phyloP scores from a whole-genome alignment of 2,113 vertebrate species.

The Brienomyrus longianalis region DNA sequence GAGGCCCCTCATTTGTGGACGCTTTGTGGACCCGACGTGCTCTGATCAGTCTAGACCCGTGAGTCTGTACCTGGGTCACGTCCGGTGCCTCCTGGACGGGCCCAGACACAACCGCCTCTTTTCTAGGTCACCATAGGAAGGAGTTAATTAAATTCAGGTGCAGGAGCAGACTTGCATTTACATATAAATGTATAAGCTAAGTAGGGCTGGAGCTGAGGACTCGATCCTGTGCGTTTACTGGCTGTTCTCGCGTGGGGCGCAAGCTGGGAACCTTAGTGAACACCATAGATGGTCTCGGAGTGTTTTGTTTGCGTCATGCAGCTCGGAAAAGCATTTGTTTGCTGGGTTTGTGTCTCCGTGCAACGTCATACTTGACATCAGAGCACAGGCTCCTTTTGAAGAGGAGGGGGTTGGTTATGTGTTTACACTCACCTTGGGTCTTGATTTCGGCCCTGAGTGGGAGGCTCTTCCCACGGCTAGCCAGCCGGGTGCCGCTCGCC shows the following conservation, averaged over 20 bases:
- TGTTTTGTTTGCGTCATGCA: neutral
- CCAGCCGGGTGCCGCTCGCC: neutral
- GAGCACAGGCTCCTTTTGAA: neutral
- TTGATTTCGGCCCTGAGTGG: conserved; percentile 11
- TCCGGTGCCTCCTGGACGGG: neutral
- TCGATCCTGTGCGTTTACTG: neutral
- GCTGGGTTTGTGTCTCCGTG: neutral
- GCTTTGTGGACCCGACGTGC: neutral
- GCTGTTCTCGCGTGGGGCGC: neutral
- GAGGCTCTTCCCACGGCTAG: neutral
- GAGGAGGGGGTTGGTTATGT: conserved; percentile 43
- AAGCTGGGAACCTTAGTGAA: neutral
- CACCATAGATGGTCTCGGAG: neutral
- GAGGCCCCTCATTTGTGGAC: conserved; percentile 31
- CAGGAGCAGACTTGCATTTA: neutral
- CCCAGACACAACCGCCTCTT: neutral
- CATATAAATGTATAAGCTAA: neutral
- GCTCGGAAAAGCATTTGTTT: neutral
- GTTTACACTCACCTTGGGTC: conserved; percentile 28
- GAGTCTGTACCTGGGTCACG: neutral
- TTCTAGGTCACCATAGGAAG: neutral
- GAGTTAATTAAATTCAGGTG: neutral
- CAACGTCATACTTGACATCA: neutral
- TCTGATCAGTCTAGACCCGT: neutral
- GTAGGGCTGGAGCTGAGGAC: neutral